A percentile compares a stretch with the other conserved stretches of the same genome.
Evolutionary conservation across 1,140 invertebrate genomes (phyloP).

Genomic region (Scaptodrosophila lebanonensis): DNA sequence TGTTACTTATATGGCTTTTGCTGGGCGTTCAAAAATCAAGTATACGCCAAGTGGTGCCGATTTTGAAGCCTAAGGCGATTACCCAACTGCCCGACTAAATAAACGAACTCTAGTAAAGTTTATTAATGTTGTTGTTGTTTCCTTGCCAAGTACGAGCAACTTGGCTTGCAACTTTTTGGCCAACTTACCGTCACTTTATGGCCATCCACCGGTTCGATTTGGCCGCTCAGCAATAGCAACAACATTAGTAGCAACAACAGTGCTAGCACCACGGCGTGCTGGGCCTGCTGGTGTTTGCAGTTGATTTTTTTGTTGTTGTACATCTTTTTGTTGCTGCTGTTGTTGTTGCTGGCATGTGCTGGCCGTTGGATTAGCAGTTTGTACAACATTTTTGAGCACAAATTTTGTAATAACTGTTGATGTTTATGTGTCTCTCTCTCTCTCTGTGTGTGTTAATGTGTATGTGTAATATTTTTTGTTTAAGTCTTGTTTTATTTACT

Average conservation of each 20-base stretch:
- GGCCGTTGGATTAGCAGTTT: conserved; percentile 15
- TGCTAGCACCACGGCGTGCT: conserved; percentile 11
- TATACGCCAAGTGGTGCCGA: conserved; percentile 14
- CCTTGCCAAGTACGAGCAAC: conserved; percentile 6
- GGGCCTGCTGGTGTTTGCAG: conserved; percentile 9
- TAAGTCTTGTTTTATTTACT: too few relatives aligned
- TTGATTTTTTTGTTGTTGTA: conserved; percentile 15
- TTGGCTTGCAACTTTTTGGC: conserved; percentile 5
- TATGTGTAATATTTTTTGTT: too few relatives aligned
- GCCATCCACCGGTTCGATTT: conserved; percentile 41
- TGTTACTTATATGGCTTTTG: too few relatives aligned
- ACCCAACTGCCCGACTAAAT: background rate
- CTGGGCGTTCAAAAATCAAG: too few relatives aligned
- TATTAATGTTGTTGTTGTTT: too few relatives aligned
- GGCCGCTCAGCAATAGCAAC: conserved; percentile 29
- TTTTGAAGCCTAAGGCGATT: background rate
- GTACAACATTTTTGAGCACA: conserved; percentile 9
- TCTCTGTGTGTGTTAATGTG: too few relatives aligned
- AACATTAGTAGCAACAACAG: conserved; percentile 25
- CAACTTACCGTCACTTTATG: conserved; percentile 54
- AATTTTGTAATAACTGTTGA: conserved; percentile 16
- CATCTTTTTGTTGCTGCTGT: conserved; percentile 22
- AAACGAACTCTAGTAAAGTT: conserved; percentile 4
- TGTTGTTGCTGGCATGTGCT: conserved; percentile 6
- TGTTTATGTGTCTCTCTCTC: too few relatives aligned